Evolutionary conservation across 2,888 invertebrate species (phyloP).

Genomic region (Pseudolycoriella hygida): DNA sequence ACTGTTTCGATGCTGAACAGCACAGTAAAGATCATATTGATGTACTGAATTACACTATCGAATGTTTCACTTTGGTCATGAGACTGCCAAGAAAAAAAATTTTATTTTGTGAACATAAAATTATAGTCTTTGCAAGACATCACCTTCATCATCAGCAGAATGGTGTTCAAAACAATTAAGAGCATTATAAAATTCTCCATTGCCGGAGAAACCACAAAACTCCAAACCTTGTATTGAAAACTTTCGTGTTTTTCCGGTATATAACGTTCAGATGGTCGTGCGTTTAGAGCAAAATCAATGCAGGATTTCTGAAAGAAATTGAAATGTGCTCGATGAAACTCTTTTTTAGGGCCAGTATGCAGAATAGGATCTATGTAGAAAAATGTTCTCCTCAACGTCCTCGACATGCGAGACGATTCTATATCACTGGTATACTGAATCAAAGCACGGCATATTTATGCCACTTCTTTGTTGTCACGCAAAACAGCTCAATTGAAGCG

Average conservation of each 20-base stretch:
- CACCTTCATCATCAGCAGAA: constrained; percentile 99
- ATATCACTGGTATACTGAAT: no score
- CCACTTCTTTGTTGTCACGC: no score
- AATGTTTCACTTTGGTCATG: constrained; percentile 84
- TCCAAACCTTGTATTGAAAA: constrained; percentile 97
- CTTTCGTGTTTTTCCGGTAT: constrained; percentile 98
- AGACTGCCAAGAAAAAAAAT: constrained; percentile 43
- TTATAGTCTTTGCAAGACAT: no score
- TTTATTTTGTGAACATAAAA: no score
- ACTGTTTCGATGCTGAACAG: constrained; percentile 99
- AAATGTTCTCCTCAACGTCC: no score
- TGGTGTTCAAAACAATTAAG: constrained; percentile 96
- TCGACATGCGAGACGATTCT: no score
- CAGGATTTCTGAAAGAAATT: constrained; percentile 80
- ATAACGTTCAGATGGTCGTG: constrained; percentile 92
- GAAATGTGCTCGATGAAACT: no score
- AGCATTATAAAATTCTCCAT: constrained; percentile 99
- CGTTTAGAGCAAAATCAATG: constrained; percentile 99
- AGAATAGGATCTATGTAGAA: no score
- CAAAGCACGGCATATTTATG: no score
- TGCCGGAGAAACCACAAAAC: constrained; percentile 93
- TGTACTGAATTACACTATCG: constrained; percentile 50
- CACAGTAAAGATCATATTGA: constrained; percentile 96
- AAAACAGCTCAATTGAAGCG: no score
- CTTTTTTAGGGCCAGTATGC: no score